These are phyloP conservation scores for Callipepla squamata DNA, from an alignment of 2,113 vertebrate genomes.

Conservation along the genomic window DNA sequence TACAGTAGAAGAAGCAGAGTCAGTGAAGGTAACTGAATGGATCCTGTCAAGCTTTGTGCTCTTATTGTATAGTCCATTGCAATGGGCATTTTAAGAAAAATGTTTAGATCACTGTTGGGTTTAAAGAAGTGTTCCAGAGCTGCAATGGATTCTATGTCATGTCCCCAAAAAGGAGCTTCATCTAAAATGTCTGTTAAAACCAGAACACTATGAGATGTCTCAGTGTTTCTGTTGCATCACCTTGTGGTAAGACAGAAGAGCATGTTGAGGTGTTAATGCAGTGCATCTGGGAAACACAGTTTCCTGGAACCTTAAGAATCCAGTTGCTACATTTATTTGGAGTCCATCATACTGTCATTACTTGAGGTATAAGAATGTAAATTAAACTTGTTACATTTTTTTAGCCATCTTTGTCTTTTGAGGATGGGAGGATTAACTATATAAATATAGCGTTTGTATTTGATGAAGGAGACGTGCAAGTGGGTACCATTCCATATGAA, in stretches of 20 bases:
- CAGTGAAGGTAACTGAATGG: neutral
- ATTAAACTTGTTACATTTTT: neutral
- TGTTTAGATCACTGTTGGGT: neutral
- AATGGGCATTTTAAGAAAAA: neutral
- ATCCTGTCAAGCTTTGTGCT: neutral
- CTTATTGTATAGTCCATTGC: neutral
- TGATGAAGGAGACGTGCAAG: neutral
- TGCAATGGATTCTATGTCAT: neutral
- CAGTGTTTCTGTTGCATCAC: neutral
- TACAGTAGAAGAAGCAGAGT: neutral
- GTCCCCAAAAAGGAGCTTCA: neutral
- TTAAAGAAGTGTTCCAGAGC: neutral
- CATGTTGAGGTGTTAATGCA: neutral
- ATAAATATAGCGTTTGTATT: neutral
- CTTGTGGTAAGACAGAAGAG: neutral
- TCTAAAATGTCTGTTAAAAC: neutral
- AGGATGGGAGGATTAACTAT: neutral
- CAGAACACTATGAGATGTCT: neutral
- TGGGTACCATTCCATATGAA: neutral
- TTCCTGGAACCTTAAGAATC: neutral
- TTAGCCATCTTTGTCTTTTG: neutral
- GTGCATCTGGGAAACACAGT: neutral
- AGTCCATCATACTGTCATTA: neutral
- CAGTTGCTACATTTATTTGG: neutral
- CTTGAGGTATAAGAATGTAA: neutral